A percentile compares a stretch with the other conserved stretches of the same genome.
These are phyloP conservation scores for Kryptolebias marmoratus DNA, from an alignment of 2,113 vertebrate genomes.

Conservation along the genomic window DNA sequence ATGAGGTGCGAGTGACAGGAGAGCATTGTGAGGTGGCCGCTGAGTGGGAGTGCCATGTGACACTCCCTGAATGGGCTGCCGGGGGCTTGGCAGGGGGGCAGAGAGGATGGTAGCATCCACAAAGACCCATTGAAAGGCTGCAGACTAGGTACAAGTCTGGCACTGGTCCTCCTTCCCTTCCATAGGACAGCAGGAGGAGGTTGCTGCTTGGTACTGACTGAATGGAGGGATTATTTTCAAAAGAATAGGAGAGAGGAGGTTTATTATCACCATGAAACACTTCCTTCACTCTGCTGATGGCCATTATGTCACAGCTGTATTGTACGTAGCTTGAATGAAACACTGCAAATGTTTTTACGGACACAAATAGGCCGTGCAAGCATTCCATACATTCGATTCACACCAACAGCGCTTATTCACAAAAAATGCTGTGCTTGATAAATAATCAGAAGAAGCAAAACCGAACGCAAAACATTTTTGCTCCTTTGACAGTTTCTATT, in stretches of 20 bases:
- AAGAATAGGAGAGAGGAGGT: conserved; percentile 71
- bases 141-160: conserved; percentile 75
- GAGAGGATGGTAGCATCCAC: conserved; percentile 73
- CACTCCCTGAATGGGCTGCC: conserved; percentile 71
- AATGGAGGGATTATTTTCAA: conserved; percentile 65
- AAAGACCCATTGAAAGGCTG: conserved; percentile 76
- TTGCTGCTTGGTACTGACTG: conserved; percentile 72
- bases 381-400: neutral
- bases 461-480: too few relatives aligned
- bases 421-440: neutral
- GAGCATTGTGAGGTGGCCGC: conserved; percentile 74
- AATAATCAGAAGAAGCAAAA: too few relatives aligned
- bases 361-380: neutral
- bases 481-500: too few relatives aligned
- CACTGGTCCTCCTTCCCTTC: conserved; percentile 72
- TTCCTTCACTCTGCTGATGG: conserved; percentile 56
- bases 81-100: conserved; percentile 55
- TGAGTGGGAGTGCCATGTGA: conserved; percentile 78
- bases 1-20: conserved; percentile 81
- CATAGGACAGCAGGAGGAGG: conserved; percentile 69
- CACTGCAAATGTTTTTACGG: neutral
- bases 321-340: neutral
- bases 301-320: conserved; percentile 50
- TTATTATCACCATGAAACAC: conserved; percentile 70
- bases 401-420: neutral